Evolutionary conservation across 2,113 vertebrate species (phyloP), one percentile per base, ranked within the genome.

Genomic region (Lamprotornis superbus): DNA sequence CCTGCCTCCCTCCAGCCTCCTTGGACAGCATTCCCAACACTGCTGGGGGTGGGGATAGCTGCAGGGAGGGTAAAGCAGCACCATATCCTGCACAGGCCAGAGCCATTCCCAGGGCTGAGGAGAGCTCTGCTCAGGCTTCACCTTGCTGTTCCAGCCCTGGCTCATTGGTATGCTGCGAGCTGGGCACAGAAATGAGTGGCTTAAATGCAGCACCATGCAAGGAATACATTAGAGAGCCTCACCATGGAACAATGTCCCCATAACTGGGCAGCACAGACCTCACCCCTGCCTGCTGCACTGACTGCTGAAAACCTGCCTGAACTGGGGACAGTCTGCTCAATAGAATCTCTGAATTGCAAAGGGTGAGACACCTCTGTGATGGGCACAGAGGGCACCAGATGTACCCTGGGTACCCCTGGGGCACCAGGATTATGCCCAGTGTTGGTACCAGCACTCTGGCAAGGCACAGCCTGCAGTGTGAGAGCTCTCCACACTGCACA

Each of bases 121-220:
- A 90, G 55, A 64, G 35, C 68, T 92, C 52, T 69, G 50, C 59
- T 83, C 31, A 61, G 81, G 57, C 69, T 84, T 95, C 91, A 96
- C 93, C 94, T 97, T 95, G 87, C 37, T 89, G 39, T 85, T 91
- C 35, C 20, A 95, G 77, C 64, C 61, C 78, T 52, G 25, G 70
- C 83, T 95, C 65, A 92, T 95, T 89, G 91, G 56, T 95, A 93
- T 95, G 91, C 93, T 42, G 83, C 0, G 14, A 81, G 61, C 87
- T 73, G 87, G 89, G 89, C 65, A 57, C 89, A 82, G 44, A 93
- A 96, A 96, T 61, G 74, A 95, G 91, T 46, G 60, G 57, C 89
- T 94, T 95, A 89, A 89, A 95, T 85, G 87, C 89, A 82, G 65
- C 81, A 87, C 57, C 89, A 84, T 9, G 11, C 5, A 1, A 85